These are phyloP conservation scores for fruit fly (Drosophila melanogaster) DNA, from an alignment of 1,140 invertebrate species.

Conservation along the genomic window DNA sequence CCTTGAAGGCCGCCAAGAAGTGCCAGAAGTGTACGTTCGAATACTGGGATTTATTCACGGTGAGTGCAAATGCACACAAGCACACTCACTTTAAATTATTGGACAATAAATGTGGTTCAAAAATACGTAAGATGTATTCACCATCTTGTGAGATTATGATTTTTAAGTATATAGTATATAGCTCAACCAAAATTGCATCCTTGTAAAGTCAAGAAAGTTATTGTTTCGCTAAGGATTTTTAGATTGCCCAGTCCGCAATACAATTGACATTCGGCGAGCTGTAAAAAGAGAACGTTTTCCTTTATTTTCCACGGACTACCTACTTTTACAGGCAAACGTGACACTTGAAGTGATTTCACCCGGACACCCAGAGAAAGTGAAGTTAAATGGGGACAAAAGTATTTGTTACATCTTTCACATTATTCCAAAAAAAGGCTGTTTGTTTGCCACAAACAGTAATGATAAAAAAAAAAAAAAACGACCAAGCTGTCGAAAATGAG, in stretches of 20 bases:
- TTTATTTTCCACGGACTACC: slow-evolving; percentile 3
- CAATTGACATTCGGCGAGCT: slow-evolving; percentile 32
- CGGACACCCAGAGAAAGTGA: slow-evolving; percentile 43
- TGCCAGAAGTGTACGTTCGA: slow-evolving; percentile 10
- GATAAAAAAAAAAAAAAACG: slow-evolving; percentile 43
- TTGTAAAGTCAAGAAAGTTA: not conserved
- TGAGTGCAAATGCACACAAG: not conserved
- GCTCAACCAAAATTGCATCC: no score
- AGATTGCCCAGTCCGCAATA: slow-evolving; percentile 11
- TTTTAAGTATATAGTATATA: no score
- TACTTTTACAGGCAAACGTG: slow-evolving; percentile 36
- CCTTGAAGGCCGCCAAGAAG: slow-evolving; percentile 35
- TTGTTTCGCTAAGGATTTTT: not conserved
- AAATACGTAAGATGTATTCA: no score
- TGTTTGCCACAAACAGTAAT: slow-evolving; percentile 43
- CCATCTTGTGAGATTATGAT: no score
- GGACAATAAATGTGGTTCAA: no score
- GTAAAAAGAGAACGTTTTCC: slow-evolving; percentile 24
- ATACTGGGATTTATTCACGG: not conserved
- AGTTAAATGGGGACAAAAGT: slow-evolving; percentile 49
- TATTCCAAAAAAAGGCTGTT: slow-evolving; percentile 36
- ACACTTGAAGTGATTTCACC: slow-evolving; percentile 40
- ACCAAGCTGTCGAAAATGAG: slow-evolving; percentile 33
- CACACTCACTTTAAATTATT: not conserved
- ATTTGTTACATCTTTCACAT: slow-evolving; percentile 47